Evolutionary conservation across 2,797 vertebrate species (phyloP), one percentile per base, ranked within the genome.

Genomic region (Okamejei kenojei): DNA sequence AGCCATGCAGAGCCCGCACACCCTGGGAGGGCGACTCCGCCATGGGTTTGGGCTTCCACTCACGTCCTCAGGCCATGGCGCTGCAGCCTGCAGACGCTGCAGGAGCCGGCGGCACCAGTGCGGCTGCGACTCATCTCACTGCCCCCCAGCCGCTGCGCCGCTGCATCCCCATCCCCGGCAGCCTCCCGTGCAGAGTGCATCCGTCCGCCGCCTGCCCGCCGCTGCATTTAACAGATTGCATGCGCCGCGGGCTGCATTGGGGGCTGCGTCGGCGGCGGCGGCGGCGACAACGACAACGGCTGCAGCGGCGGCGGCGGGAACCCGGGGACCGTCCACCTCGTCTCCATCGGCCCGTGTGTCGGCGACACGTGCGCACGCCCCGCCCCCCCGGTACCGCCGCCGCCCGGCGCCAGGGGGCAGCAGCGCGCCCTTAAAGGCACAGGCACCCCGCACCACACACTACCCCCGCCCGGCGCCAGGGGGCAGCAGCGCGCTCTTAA

Each of bases 311-410:
- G 9, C 58, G 54, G 26, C 58, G 8, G 82, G 10, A 63, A 29
- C 58, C 15, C 58, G 13, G 58, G 10, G 7, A 32, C 10, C 82
- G 26, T 74, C 68, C 61, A 80, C 93, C 90, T 93, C 81, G 93
- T 93, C 94, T 94, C 94, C 94, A 94, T 94, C 91, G 93, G 93
- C 93, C 94, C 93, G 88, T 93, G 94, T 94, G 93, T 94, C 93
- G 93, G 63, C 81, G 88, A 94, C 94, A 94, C 94, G 94, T 94
- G 94, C 94, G 94, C 94, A 92, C 0, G 38, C 38, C 38, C 38
- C 38, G 38, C 38, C 38, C 38, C 38, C 38, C 38, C n/a, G n/a
- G n/a, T n/a, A n/a, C 38, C 45, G 45, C 45, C 45, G 1, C 45
- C 45, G 1, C 93, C 82, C 82, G 10, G 82, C 82, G 2, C 45